These are phyloP conservation scores for Symphodus melops DNA, from an alignment of 2,113 vertebrate species.

Conservation along the genomic window DNA sequence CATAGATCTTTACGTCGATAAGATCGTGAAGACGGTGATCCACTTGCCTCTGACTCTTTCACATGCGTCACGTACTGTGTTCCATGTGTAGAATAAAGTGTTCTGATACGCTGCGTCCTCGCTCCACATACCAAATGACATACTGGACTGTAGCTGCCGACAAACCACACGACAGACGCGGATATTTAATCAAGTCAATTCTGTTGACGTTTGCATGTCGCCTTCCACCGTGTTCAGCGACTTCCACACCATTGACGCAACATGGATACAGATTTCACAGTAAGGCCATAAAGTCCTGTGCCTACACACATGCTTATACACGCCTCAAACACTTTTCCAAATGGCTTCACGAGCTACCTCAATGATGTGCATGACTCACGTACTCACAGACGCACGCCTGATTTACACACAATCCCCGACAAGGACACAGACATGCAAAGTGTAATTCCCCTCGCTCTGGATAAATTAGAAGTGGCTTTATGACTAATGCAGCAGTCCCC, in stretches of 20 bases:
- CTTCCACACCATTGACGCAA: slow-evolving; percentile 2
- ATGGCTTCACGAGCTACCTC: slow-evolving; percentile 42
- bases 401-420: slow-evolving; percentile 11
- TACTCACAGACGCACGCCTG: slow-evolving; percentile 14
- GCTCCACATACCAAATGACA: slow-evolving; percentile 2
- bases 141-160: neutral
- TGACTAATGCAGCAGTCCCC: slow-evolving; percentile 59
- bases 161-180: slow-evolving; percentile 28
- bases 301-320: slow-evolving; percentile 31
- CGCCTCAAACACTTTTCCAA: slow-evolving; percentile 38
- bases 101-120: slow-evolving; percentile 3
- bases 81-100: neutral
- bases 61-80: neutral
- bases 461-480: slow-evolving; percentile 60
- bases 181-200: slow-evolving; percentile 43
- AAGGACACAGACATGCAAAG: neutral
- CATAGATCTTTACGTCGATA: too few relatives aligned
- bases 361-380: slow-evolving; percentile 34
- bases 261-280: slow-evolving; percentile 36
- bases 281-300: slow-evolving; percentile 36
- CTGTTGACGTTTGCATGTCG: slow-evolving; percentile 29
- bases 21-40: too few relatives aligned
- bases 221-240: slow-evolving; percentile 11
- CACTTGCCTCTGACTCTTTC: neutral
- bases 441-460: slow-evolving; percentile 30